Evolutionary conservation across 2,888 invertebrate species (phyloP).

Genomic region (Tryphoninae sp.): DNA sequence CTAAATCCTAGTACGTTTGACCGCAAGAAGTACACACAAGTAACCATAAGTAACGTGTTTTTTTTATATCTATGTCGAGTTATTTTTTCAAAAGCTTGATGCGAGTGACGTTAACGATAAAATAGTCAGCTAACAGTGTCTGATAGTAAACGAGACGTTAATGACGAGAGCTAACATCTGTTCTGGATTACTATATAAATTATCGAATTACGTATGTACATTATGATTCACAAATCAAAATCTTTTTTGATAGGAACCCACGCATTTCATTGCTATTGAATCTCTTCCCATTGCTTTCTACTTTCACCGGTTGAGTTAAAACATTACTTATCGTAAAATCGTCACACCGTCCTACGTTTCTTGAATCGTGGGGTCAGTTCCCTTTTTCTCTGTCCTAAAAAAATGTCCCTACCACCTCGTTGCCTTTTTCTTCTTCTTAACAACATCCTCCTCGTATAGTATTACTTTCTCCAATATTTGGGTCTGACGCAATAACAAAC

Average conservation of each 20-base stretch:
- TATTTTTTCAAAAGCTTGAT: not conserved
- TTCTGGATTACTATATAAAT: not conserved
- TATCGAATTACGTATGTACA: too few species aligned
- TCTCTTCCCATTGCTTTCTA: conserved; percentile 12
- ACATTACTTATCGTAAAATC: conserved; percentile 1
- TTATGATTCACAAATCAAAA: not conserved
- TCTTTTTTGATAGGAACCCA: not conserved
- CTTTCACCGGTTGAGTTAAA: conserved; percentile 33
- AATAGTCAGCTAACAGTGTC: not conserved
- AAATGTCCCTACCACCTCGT: not conserved
- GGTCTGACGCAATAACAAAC: not conserved
- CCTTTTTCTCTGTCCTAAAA: not conserved
- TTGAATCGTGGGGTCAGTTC: not conserved
- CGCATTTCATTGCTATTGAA: not conserved
- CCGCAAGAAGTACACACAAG: conserved; percentile 21
- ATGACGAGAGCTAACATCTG: not conserved
- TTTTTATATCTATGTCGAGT: not conserved
- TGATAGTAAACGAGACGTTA: not conserved
- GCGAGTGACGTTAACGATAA: not conserved
- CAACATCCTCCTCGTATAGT: not conserved
- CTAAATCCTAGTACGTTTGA: conserved; percentile 37
- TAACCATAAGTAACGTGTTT: not conserved
- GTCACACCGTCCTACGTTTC: not conserved
- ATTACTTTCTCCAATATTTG: not conserved
- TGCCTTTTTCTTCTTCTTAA: not conserved